Evolutionary conservation across 2,888 invertebrate species (phyloP).

Genomic region (Heliconius sara): DNA sequence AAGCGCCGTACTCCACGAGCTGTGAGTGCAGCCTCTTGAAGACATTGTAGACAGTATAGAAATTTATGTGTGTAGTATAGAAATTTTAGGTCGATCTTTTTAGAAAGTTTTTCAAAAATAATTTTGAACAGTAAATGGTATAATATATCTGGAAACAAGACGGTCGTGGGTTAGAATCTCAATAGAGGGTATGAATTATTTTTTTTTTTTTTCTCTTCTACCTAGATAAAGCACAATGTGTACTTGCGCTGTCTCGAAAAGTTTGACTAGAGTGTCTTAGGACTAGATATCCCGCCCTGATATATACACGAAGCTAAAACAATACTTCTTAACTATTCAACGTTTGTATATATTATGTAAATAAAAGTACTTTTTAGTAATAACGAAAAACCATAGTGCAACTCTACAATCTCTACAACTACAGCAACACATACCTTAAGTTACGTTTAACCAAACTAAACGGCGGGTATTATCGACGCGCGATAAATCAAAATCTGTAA

Average conservation of each 20-base stretch:
- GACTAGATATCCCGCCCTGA: no score
- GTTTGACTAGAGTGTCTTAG: no score
- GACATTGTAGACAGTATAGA: not conserved
- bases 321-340: not conserved
- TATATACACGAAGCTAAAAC: no score
- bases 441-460: not conserved
- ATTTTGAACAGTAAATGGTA: no score
- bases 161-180: not conserved
- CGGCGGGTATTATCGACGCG: not conserved
- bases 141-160: no score
- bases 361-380: not conserved
- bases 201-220: not conserved
- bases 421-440: no score
- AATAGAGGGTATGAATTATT: not conserved
- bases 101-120: not conserved
- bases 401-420: no score
- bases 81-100: not conserved
- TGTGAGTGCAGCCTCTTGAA: not conserved
- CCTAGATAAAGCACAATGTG: no score
- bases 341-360: not conserved
- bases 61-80: no score
- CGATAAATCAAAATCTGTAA: conserved; percentile 8
- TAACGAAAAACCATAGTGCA: not conserved
- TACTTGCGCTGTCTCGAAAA: no score
- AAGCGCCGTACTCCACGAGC: conserved; percentile 37